Evolutionary conservation across 2,888 invertebrate genomes (phyloP).

Genomic region (Campopleginae sp.): DNA sequence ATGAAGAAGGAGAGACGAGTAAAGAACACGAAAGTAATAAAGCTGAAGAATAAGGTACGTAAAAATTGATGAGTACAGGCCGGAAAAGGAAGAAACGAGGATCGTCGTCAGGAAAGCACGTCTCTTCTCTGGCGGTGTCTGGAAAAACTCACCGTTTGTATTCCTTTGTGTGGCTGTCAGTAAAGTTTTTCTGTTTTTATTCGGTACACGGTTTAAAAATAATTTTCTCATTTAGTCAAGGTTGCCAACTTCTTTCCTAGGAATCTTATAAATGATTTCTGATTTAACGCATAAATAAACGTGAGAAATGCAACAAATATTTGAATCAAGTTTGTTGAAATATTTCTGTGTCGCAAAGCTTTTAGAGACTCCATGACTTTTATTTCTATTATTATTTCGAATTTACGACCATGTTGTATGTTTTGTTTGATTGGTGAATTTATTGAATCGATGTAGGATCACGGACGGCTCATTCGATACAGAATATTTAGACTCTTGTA

Average conservation of each 20-base stretch:
- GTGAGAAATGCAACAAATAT: neutral
- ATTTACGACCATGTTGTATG: neutral
- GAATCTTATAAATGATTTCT: neutral
- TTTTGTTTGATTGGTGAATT: neutral
- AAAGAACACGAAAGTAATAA: constrained; percentile 12
- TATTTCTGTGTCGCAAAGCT: neutral
- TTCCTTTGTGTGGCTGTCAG: constrained; percentile 13
- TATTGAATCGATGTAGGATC: neutral
- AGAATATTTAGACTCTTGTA: neutral
- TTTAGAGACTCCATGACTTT: neutral
- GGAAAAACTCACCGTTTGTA: constrained; percentile 49
- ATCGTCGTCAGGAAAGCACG: neutral
- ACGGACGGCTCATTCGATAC: neutral
- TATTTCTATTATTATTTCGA: neutral
- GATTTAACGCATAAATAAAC: neutral
- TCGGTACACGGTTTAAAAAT: neutral
- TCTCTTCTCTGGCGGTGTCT: constrained; percentile 44
- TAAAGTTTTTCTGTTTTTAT: neutral
- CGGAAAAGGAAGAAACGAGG: neutral
- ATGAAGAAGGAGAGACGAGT: neutral
- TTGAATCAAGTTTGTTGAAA: neutral
- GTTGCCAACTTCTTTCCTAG: neutral
- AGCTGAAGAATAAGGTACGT: constrained; percentile 9
- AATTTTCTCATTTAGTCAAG: constrained; percentile 24
- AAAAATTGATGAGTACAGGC: constrained; percentile 4